Evolutionary conservation across 2,888 invertebrate genomes (phyloP).

Genomic region (Hypomecis atomaria): DNA sequence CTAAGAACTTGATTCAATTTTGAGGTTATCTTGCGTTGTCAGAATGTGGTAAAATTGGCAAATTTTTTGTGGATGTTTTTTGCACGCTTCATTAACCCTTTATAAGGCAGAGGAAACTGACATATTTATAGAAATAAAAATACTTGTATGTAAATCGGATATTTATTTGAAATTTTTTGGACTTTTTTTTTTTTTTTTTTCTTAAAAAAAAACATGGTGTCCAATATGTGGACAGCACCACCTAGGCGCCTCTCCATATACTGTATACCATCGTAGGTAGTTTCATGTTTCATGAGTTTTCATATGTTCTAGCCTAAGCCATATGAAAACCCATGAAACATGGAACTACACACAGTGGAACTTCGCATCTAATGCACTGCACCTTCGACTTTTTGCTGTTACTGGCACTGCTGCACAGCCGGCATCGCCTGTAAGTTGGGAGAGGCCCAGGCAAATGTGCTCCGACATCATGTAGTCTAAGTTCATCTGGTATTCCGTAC

Average conservation of each 20-base stretch:
- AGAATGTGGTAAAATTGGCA: slow-evolving; percentile 29
- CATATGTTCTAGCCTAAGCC: slow-evolving; percentile 13
- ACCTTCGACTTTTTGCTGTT: slow-evolving; percentile 21
- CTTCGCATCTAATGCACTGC: slow-evolving; percentile 15
- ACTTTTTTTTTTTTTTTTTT: slow-evolving; percentile 8
- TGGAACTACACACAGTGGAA: slow-evolving; percentile 14
- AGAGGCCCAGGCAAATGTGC: slow-evolving; percentile 20
- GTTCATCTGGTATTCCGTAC: slow-evolving; percentile 12
- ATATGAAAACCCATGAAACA: slow-evolving; percentile 13
- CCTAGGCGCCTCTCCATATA: slow-evolving; percentile 14
- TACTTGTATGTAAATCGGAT: slow-evolving; percentile 13
- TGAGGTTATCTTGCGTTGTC: slow-evolving; percentile 26
- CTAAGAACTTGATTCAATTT: background rate
- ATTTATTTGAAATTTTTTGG: slow-evolving; percentile 11
- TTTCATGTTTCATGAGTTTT: slow-evolving; percentile 14
- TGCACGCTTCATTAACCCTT: slow-evolving; percentile 6
- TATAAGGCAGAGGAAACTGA: slow-evolving; percentile 13
- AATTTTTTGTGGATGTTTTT: slow-evolving; percentile 18
- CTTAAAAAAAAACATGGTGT: slow-evolving; percentile 4
- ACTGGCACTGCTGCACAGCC: slow-evolving; percentile 10
- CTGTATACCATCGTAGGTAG: slow-evolving; percentile 12
- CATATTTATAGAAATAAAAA: slow-evolving; percentile 14
- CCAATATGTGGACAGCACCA: slow-evolving; percentile 13
- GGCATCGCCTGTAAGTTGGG: slow-evolving; percentile 21
- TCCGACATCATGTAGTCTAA: slow-evolving; percentile 16